Conservation (phyloP, 2,113 vertebrate species). For the Podiceps cristatus region DNA sequence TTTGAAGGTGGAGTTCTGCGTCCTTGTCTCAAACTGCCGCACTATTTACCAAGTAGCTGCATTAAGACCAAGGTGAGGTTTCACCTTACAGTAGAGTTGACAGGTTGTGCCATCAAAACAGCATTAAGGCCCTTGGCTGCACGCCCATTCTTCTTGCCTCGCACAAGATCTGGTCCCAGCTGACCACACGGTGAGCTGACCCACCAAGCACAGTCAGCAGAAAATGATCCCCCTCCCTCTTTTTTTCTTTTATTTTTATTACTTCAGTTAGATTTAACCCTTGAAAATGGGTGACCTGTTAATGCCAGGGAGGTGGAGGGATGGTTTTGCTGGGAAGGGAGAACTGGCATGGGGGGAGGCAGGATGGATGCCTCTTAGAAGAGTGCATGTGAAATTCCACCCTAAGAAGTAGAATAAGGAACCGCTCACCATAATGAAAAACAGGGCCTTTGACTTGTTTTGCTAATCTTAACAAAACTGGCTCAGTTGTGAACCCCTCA, state of each 20-base stretch:
- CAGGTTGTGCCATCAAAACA: neutral
- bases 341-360: fast-evolving
- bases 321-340: neutral
- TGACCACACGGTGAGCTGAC: neutral
- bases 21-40: neutral
- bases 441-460: neutral
- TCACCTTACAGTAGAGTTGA: neutral
- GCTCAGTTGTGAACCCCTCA: neutral
- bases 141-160: neutral
- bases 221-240: neutral
- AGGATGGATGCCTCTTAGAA: neutral
- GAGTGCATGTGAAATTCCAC: neutral
- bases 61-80: neutral
- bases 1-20: neutral
- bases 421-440: neutral
- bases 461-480: neutral
- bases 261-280: neutral
- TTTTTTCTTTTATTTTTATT: neutral
- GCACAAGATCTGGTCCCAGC: neutral
- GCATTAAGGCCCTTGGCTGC: neutral
- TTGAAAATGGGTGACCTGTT: neutral
- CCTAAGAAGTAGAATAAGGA: neutral
- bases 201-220: neutral
- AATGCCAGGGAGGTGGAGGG: neutral
- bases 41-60: neutral